Evolutionary conservation across 2,113 vertebrate species (phyloP), one percentile per base, ranked within the genome.

Genomic region (Potamarius usumacintae): DNA sequence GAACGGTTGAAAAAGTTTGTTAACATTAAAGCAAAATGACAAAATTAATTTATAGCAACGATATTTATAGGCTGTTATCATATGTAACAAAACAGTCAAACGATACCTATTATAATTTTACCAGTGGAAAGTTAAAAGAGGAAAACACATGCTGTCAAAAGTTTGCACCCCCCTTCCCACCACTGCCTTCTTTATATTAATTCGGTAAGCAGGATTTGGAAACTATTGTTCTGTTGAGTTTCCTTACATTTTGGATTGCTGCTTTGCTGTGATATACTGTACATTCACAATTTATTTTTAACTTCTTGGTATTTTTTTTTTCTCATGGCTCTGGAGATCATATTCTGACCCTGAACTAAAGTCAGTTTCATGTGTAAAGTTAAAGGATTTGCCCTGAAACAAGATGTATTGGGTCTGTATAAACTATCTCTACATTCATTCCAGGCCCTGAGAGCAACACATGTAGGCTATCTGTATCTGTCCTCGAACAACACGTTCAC

Each of bases 391-490:
- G 77, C 84, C 71, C 63, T 65, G 25, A 63, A 84, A 85, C 62
- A 0, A 80, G 11, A 30, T 81, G 63, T 34, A 50, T 30, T 85
- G 25, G 8, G n/a, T 80, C 72, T 78, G 34, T 42, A 30, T 60
- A 60, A 85, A 69, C 52, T 22, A 83, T 85, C 90, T 80, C n/a
- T 87, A 84, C 69, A 79, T 85, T 86, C 76, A 79, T 86, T 89
- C 86, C 53, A 77, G 57, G 14, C 84, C n/a, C 17, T 6, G 55
- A 72, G 6, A 80, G 22, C 71, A 71, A 27, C 4, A n/a, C 18
- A 79, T 25, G 17, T 42, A 42, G 42, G 42, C 42, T 71, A 34
- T 60, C 25, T 69, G 11, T 60, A 86, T 82, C 87, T 86, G 76
- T 88, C 27, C 62, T 83, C 30, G 72, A 30, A 67, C 71, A 76